These are phyloP conservation scores for Drosophila limbata DNA, from an alignment of 2,888 invertebrate genomes.

Conservation along the genomic window DNA sequence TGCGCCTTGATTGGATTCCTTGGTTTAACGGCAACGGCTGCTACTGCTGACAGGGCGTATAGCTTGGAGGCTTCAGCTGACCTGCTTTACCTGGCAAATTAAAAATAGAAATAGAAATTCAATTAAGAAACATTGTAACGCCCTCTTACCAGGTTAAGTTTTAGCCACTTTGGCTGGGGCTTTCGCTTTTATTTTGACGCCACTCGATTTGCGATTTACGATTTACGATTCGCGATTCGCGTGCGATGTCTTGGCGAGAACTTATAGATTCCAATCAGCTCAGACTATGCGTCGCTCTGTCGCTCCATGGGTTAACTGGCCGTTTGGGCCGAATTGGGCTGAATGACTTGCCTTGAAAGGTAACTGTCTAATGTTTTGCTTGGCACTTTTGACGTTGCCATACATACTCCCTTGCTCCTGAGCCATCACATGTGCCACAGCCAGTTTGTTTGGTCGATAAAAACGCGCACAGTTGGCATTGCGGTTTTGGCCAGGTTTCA, in stretches of 20 bases:
- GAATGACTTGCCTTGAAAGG: conserved; percentile 46
- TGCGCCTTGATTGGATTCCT: conserved; percentile 43
- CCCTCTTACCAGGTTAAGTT: conserved; percentile 14
- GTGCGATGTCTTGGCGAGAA: conserved; percentile 63
- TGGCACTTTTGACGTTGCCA: conserved; percentile 78
- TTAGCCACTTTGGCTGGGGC: conserved; percentile 34
- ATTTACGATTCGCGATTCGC: conserved; percentile 63
- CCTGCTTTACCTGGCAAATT: conserved; percentile 49
- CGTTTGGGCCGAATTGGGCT: conserved; percentile 55
- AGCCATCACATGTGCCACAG: conserved; percentile 55
- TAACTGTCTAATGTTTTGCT: conserved; percentile 63
- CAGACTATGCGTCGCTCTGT: conserved; percentile 58
- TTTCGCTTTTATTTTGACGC: conserved; percentile 66
- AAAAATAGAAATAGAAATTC: conserved; percentile 75
- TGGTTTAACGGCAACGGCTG: conserved; percentile 22
- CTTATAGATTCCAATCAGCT: conserved; percentile 70
- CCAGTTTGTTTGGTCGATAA: conserved; percentile 70
- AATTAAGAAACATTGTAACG: conserved; percentile 53
- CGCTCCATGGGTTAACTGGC: conserved; percentile 50
- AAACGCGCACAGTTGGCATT: conserved; percentile 59
- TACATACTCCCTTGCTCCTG: conserved; percentile 26
- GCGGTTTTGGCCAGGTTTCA: conserved; percentile 57
- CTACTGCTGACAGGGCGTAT: conserved; percentile 36
- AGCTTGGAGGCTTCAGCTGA: conserved; percentile 41
- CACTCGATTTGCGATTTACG: conserved; percentile 30